Conservation (phyloP, 2,113 vertebrate genomes). For the Cairina moschata region DNA sequence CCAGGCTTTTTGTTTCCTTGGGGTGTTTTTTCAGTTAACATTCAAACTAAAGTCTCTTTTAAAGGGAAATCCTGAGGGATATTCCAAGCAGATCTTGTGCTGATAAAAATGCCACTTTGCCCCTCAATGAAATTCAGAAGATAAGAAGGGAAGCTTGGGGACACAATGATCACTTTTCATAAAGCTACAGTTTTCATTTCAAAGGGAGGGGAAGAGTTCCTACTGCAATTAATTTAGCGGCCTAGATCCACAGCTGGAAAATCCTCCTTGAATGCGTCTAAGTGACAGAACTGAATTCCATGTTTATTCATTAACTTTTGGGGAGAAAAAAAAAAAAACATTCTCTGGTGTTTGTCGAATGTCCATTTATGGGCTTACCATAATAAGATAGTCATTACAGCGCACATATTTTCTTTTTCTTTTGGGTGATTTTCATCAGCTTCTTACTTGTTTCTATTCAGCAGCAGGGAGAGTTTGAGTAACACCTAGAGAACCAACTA, state of each 20-base stretch:
- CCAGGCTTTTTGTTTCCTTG: not conserved
- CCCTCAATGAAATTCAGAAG: not conserved
- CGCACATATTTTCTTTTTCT: not conserved
- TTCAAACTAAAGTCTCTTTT: not conserved
- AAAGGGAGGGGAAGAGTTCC: not conserved
- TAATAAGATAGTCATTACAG: not conserved
- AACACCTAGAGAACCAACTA: not conserved
- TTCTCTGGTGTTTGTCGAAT: not conserved
- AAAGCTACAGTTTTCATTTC: not conserved
- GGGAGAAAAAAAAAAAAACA: not conserved
- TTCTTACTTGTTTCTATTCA: not conserved
- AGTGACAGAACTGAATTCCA: not conserved
- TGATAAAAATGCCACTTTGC: not conserved
- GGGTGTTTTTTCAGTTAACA: not conserved
- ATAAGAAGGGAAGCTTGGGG: not conserved
- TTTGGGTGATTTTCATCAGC: not conserved
- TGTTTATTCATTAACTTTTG: not conserved
- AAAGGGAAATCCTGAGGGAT: slow-evolving; percentile 3
- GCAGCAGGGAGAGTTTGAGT: not conserved
- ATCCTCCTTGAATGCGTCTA: not conserved
- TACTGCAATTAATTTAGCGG: not conserved
- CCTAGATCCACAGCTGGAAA: slow-evolving; percentile 33
- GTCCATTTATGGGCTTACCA: not conserved
- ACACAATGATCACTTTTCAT: not conserved
- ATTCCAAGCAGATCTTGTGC: not conserved